Evolutionary conservation across 2,113 vertebrate genomes (phyloP).

Genomic region (Ia io): DNA sequence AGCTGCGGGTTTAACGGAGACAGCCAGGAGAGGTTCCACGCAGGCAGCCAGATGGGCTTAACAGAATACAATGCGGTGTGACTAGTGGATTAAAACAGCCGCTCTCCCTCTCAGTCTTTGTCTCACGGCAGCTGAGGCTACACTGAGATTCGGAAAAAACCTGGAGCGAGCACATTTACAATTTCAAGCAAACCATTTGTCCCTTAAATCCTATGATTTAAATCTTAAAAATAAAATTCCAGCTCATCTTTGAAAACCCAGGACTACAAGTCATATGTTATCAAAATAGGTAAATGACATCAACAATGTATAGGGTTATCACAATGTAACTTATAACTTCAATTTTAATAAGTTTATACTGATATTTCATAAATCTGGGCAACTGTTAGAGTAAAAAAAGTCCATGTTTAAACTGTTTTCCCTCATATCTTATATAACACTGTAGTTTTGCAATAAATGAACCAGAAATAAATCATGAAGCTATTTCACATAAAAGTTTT

Average conservation of each 20-base stretch:
- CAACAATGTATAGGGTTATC: neutral
- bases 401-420: neutral
- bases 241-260: neutral
- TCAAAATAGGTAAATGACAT: neutral
- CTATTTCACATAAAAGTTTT: neutral
- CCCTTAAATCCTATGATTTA: conserved; percentile 50
- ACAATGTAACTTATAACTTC: neutral
- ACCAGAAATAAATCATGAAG: neutral
- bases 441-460: neutral
- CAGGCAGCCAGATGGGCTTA: conserved; percentile 78
- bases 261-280: neutral
- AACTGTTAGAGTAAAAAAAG: neutral
- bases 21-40: conserved; percentile 62
- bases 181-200: conserved; percentile 65
- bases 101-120: conserved; percentile 64
- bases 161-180: conserved; percentile 53
- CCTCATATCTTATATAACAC: neutral
- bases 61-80: conserved; percentile 78
- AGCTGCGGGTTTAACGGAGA: conserved; percentile 80
- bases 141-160: conserved; percentile 77
- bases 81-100: conserved; percentile 87
- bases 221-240: conserved; percentile 59
- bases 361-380: neutral
- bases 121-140: conserved; percentile 77
- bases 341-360: neutral